Percentiles rank a stretch among this genome's conserved stretches.
Evolutionary conservation across 2,888 invertebrate genomes (phyloP).

Genomic region (Phortica magna): DNA sequence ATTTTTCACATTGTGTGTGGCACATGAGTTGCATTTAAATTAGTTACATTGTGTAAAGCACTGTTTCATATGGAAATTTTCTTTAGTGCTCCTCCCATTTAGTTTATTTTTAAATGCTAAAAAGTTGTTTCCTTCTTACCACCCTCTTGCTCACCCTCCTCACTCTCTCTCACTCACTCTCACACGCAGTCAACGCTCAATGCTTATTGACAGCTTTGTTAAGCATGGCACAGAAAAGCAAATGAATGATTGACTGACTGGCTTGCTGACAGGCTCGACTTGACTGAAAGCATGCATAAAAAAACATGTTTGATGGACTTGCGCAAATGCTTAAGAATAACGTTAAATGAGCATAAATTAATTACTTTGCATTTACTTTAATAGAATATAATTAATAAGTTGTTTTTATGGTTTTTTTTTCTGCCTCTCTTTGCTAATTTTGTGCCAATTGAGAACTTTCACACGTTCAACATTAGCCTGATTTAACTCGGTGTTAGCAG

Average conservation of each 20-base stretch:
- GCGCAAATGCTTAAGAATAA: neutral
- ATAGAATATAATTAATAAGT: conserved; percentile 10
- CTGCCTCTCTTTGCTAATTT: neutral
- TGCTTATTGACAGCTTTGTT: conserved; percentile 3
- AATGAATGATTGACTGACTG: conserved; percentile 2
- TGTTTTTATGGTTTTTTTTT: neutral
- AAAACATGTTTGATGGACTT: neutral
- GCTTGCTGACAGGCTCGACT: neutral
- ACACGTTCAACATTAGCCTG: conserved; percentile 32
- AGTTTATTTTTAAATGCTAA: conserved; percentile 19
- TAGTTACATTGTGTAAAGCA: neutral
- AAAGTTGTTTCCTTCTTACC: neutral
- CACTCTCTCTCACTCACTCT: neutral
- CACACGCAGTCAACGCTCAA: neutral
- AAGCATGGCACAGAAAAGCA: neutral
- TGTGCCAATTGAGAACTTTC: conserved; percentile 17
- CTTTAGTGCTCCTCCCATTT: neutral
- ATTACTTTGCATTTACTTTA: conserved; percentile 11
- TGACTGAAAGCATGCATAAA: neutral
- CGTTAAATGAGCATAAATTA: conserved; percentile 24
- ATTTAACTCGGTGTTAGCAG: neutral
- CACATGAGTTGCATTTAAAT: conserved; percentile 28
- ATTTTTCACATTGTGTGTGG: conserved; percentile 30
- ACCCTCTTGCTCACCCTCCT: neutral
- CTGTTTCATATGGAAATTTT: conserved; percentile 19